These are phyloP conservation scores for Volucella zonaria DNA, from an alignment of 2,888 invertebrate species.

Conservation along the genomic window DNA sequence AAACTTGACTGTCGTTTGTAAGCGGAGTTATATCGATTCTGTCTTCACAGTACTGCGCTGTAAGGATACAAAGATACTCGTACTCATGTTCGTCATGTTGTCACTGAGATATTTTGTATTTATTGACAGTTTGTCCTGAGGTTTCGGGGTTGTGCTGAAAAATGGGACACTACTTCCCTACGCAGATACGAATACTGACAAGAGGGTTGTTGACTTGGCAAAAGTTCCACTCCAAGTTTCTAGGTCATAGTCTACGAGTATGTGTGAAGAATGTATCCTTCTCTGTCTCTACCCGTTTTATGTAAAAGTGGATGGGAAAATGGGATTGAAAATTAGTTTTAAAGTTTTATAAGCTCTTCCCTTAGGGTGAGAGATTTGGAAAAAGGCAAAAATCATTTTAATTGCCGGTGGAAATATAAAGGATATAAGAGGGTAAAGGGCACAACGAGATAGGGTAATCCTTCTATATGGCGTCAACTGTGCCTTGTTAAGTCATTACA, in stretches of 20 bases:
- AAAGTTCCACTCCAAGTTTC: conserved; percentile 42
- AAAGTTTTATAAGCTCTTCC: conserved; percentile 10
- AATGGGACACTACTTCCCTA: neutral
- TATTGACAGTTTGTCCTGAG: conserved; percentile 39
- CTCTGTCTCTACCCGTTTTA: neutral
- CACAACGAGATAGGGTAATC: conserved; percentile 26
- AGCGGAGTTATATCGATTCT: neutral
- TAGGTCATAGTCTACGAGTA: conserved; percentile 36
- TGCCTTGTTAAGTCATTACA: conserved; percentile 53
- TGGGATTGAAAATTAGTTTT: conserved; percentile 5
- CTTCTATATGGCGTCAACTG: conserved; percentile 52
- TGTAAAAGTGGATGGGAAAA: neutral
- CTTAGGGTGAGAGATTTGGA: neutral
- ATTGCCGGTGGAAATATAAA: conserved; percentile 50
- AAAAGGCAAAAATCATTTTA: conserved; percentile 35
- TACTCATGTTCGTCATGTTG: conserved; percentile 5
- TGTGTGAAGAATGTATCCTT: conserved; percentile 16
- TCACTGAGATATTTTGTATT: conserved; percentile 45
- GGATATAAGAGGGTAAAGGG: neutral
- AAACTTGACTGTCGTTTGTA: conserved; percentile 47
- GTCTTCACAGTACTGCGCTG: neutral
- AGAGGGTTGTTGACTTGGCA: conserved; percentile 10
- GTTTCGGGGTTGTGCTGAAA: conserved; percentile 21
- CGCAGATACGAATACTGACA: neutral
- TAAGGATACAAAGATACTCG: too few relatives aligned